Percentiles rank a stretch among this genome's conserved stretches.
Evolutionary conservation across 1,140 invertebrate species (phyloP).

Genomic region (Phthorimaea operculella): DNA sequence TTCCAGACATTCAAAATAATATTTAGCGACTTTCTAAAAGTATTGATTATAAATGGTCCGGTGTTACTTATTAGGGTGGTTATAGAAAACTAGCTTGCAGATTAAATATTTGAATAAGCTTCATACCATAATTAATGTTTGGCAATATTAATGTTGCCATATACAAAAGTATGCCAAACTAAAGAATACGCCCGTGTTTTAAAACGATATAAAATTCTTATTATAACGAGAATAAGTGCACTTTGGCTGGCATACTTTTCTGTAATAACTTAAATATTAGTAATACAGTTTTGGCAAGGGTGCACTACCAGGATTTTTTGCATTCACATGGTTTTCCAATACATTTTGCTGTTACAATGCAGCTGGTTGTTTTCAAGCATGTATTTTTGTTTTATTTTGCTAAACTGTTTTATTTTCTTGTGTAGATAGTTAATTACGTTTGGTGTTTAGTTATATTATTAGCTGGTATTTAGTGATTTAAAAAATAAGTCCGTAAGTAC

Average conservation of each 20-base stretch:
- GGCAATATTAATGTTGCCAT: slow-evolving; percentile 20
- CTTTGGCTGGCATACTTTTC: slow-evolving; percentile 19
- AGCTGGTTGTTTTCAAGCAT: slow-evolving; percentile 24
- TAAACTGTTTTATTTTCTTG: neutral
- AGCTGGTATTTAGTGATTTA: neutral
- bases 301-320: slow-evolving; percentile 54
- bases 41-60: neutral
- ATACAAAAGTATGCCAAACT: slow-evolving; percentile 14
- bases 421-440: neutral
- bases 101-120: slow-evolving; percentile 23
- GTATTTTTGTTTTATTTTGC: slow-evolving; percentile 12
- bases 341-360: slow-evolving; percentile 46
- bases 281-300: slow-evolving; percentile 27
- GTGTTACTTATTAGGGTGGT: neutral
- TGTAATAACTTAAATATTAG: slow-evolving; percentile 23
- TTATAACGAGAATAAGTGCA: too few relatives aligned
- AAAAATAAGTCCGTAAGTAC: neutral
- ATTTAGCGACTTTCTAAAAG: neutral
- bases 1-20: slow-evolving; percentile 17
- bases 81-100: slow-evolving; percentile 11
- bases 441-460: neutral
- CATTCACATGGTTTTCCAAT: slow-evolving; percentile 18
- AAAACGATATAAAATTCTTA: too few relatives aligned
- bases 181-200: too few relatives aligned
- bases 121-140: slow-evolving; percentile 12